Percentiles rank a stretch among this genome's conserved stretches.
Conservation (phyloP, 2,888 invertebrate species). For the Drosophila suboccidentalis region DNA sequence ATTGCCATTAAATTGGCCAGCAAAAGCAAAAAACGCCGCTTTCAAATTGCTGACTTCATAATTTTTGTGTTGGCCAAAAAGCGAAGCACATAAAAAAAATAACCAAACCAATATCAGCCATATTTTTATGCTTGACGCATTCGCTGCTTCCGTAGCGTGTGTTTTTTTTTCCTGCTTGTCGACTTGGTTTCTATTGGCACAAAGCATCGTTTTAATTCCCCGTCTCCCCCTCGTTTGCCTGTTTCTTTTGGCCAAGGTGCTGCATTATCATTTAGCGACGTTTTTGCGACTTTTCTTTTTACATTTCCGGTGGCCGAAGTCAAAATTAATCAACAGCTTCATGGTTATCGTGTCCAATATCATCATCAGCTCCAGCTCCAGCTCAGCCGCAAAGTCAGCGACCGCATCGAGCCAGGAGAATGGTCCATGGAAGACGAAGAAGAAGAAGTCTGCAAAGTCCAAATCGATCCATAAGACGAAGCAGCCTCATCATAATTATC, state of each 20-base stretch:
- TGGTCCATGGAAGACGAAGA: neutral
- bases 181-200: constrained; percentile 58
- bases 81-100: constrained; percentile 7
- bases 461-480: constrained; percentile 23
- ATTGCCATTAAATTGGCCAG: constrained; percentile 59
- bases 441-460: constrained; percentile 4
- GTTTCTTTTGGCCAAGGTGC: neutral
- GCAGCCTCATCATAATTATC: constrained; percentile 76
- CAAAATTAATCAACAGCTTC: constrained; percentile 81
- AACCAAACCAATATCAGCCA: constrained; percentile 46
- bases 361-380: constrained; percentile 24
- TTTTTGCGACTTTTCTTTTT: constrained; percentile 56
- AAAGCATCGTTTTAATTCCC: constrained; percentile 24
- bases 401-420: constrained; percentile 37
- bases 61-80: constrained; percentile 46
- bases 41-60: constrained; percentile 59
- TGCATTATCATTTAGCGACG: constrained; percentile 72
- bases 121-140: constrained; percentile 51
- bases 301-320: constrained; percentile 76
- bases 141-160: constrained; percentile 51
- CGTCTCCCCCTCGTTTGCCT: neutral
- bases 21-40: constrained; percentile 16
- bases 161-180: constrained; percentile 14
- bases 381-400: constrained; percentile 52
- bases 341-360: constrained; percentile 61